Conservation (phyloP, 1,140 invertebrate genomes). For the Cephus cinctus region DNA sequence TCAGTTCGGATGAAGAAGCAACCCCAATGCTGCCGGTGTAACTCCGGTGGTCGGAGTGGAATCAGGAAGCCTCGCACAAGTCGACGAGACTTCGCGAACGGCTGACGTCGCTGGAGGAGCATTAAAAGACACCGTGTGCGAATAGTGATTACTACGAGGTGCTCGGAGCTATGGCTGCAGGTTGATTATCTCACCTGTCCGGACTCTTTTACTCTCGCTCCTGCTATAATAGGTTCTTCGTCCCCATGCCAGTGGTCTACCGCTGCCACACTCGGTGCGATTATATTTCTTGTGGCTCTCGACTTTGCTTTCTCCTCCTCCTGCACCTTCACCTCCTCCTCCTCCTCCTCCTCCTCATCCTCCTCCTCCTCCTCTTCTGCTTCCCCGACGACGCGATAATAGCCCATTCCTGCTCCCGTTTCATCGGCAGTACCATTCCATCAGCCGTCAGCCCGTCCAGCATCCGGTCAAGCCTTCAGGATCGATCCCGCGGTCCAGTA, state of each 20-base stretch:
- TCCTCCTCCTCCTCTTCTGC: conserved; percentile 10
- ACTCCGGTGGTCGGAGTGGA: neutral
- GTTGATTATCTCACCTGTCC: conserved; percentile 53
- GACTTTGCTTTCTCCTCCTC: neutral
- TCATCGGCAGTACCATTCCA: too few relatives aligned
- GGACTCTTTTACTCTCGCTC: conserved; percentile 50
- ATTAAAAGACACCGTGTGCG: conserved; percentile 40
- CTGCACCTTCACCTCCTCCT: conserved; percentile 10
- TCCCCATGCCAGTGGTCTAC: conserved; percentile 38
- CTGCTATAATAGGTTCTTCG: conserved; percentile 46
- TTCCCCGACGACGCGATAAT: neutral
- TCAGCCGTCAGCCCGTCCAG: too few relatives aligned
- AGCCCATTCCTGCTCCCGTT: too few relatives aligned
- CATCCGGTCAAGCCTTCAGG: too few relatives aligned
- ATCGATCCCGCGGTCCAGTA: too few relatives aligned
- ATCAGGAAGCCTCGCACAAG: too few relatives aligned
- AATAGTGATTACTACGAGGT: conserved; percentile 44
- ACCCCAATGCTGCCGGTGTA: neutral
- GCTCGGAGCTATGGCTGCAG: conserved; percentile 36
- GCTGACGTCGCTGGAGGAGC: conserved; percentile 14
- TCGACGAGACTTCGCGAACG: too few relatives aligned
- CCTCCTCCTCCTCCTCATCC: conserved; percentile 2
- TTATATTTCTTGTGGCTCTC: conserved; percentile 44
- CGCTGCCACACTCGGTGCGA: conserved; percentile 33
- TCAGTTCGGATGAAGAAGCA: conserved; percentile 5